Base-by-base conservation (phyloP, 2,888 invertebrate species). In the Aphrophora alni region DNA sequence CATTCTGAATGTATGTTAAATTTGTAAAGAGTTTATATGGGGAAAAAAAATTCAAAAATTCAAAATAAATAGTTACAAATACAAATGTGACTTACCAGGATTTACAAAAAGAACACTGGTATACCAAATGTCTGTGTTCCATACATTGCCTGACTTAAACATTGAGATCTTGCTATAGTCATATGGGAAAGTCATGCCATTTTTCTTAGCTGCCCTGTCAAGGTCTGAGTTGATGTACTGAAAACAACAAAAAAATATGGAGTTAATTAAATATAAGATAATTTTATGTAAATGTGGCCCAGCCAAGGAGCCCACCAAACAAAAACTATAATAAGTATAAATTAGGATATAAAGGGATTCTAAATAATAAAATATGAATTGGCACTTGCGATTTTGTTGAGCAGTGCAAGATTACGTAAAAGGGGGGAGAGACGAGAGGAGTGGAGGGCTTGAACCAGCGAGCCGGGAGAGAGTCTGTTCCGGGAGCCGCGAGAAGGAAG, bases 21-120 rank as follows among this genome's bases (percentile, higher is more conserved):
- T 44, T 44, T 44, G 17, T 17, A 44, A 44, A 12, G 44, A 44
- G 17, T 44, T 44, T 44, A 44, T 12, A 12, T 44, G 44, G 17
- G 10, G 17, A 17, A 12, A 44, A 12, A 44, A 44, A 21, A 68
- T 21, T 12, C 3, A 3, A 68, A 68, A 68, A 21, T 21, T 5
- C 3, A 68, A 21, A 7, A 68, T 12, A 68, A 68, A 4, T 68
- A 5, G 5, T 21, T 3, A 68, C n/a, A 21, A 68, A 3, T n/a
- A 68, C 3, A 21, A 4, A 68, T 12, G 5, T 28, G 14, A 69
- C 69, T 71, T 38, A 78, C 78, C 73, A 14, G 78, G 78, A 3
- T 27, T 27, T 14, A 59, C 59, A 28, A 78, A 78, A 7, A 78
- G 73, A 4, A 78, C 78, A 12, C 51, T 72, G 4, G 78, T 73